Conservation (phyloP, 2,113 vertebrate species). For the Myrmecobius fasciatus region DNA sequence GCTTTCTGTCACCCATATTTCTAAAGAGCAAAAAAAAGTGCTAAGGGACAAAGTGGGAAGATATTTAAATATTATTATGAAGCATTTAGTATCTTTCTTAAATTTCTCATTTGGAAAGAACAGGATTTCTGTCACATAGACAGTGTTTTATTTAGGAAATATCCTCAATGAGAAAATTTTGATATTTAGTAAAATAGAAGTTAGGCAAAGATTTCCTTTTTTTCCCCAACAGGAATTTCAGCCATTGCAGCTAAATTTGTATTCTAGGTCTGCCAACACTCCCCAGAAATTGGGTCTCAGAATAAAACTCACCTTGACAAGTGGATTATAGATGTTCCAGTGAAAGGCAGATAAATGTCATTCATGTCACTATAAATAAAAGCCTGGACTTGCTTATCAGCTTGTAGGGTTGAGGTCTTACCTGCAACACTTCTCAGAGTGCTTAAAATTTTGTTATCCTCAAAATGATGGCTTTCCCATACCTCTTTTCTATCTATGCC, state of each 20-base stretch:
- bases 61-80: constrained; percentile 1
- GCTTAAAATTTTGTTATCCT: constrained; percentile 72
- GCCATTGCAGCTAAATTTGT: constrained; percentile 67
- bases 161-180: constrained; percentile 2
- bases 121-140: constrained; percentile 30
- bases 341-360: constrained; percentile 78
- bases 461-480: constrained; percentile 60
- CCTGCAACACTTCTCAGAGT: constrained; percentile 65
- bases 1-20: not conserved
- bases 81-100: not conserved
- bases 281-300: constrained; percentile 68
- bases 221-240: constrained; percentile 60
- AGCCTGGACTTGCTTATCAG: constrained; percentile 73
- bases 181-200: constrained; percentile 10
- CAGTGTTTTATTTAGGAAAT: constrained; percentile 18
- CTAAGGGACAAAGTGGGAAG: not conserved
- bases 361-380: constrained; percentile 76
- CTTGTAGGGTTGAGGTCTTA: constrained; percentile 73
- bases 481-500: constrained; percentile 51
- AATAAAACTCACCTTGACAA: constrained; percentile 77
- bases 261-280: constrained; percentile 71
- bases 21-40: not conserved
- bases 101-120: constrained; percentile 31
- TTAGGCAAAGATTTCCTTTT: constrained; percentile 39
- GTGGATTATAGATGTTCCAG: constrained; percentile 73